Evolutionary conservation across 2,888 invertebrate genomes (phyloP).

Genomic region (Acleris literana): DNA sequence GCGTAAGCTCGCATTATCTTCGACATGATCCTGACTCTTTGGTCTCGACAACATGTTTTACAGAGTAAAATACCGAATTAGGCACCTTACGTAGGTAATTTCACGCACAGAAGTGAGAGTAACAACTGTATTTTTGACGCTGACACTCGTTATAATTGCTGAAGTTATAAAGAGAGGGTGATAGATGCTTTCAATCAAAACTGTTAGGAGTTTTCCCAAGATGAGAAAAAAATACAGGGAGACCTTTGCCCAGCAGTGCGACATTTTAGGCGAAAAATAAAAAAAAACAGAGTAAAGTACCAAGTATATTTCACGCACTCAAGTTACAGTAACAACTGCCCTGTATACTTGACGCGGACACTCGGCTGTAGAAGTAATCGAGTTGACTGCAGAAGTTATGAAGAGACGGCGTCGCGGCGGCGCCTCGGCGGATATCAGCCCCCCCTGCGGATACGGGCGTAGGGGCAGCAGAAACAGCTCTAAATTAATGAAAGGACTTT

Average conservation of each 20-base stretch:
- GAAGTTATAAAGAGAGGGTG: conserved; percentile 76
- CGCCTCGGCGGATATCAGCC: conserved; percentile 72
- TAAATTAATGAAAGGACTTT: neutral
- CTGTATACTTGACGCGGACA: conserved; percentile 30
- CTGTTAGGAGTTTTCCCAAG: too few relatives aligned
- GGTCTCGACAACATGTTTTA: too few relatives aligned
- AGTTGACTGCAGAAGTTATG: conserved; percentile 79
- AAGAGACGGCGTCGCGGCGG: conserved; percentile 70
- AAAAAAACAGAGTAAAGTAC: too few relatives aligned
- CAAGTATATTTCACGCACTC: too few relatives aligned
- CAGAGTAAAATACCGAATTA: too few relatives aligned
- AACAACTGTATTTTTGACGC: conserved; percentile 16
- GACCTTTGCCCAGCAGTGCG: too few relatives aligned
- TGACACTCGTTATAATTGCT: conserved; percentile 53
- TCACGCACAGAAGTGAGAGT: neutral
- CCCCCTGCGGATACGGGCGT: conserved; percentile 64
- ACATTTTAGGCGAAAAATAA: too few relatives aligned
- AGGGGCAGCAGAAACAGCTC: conserved; percentile 50
- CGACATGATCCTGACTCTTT: too few relatives aligned
- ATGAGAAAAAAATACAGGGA: too few relatives aligned
- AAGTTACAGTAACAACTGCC: neutral
- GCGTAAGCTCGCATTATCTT: too few relatives aligned
- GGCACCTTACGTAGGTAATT: too few relatives aligned
- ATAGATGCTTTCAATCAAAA: too few relatives aligned
- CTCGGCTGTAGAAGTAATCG: conserved; percentile 64